These are phyloP conservation scores for Morone chrysops DNA, from an alignment of 2,113 vertebrate genomes.

Conservation along the genomic window DNA sequence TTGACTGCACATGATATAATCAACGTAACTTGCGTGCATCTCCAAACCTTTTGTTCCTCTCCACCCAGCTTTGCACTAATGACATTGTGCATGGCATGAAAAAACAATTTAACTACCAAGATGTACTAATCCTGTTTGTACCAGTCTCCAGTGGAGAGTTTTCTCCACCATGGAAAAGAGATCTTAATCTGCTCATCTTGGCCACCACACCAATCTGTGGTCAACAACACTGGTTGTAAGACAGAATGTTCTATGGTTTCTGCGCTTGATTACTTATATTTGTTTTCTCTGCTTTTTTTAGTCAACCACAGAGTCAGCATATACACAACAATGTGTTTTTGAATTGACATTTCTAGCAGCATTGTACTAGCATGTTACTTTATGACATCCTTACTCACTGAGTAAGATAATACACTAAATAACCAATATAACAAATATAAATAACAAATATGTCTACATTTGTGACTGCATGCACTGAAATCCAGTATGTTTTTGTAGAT, in stretches of 20 bases:
- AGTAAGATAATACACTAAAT: not conserved
- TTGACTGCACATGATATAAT: not conserved
- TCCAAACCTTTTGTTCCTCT: not conserved
- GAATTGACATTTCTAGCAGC: not conserved
- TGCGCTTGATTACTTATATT: not conserved
- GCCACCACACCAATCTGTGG: not conserved
- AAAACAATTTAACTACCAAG: not conserved
- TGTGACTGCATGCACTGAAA: not conserved
- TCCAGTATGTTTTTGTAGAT: conserved; percentile 1
- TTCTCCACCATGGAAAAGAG: not conserved
- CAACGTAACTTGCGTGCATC: not conserved
- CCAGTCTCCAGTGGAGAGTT: no score
- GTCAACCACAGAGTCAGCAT: not conserved
- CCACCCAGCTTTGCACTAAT: not conserved
- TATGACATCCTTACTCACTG: not conserved
- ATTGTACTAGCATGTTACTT: not conserved
- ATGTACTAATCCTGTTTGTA: not conserved
- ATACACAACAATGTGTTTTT: not conserved
- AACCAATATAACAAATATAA: not conserved
- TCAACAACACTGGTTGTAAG: not conserved
- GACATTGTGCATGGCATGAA: not conserved
- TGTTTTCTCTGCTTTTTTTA: not conserved
- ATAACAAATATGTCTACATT: no score
- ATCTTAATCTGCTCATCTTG: not conserved
- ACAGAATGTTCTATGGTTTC: conserved; percentile 1